Base-by-base conservation (phyloP, 2,113 vertebrate species). In the Empidonax alnorum region DNA sequence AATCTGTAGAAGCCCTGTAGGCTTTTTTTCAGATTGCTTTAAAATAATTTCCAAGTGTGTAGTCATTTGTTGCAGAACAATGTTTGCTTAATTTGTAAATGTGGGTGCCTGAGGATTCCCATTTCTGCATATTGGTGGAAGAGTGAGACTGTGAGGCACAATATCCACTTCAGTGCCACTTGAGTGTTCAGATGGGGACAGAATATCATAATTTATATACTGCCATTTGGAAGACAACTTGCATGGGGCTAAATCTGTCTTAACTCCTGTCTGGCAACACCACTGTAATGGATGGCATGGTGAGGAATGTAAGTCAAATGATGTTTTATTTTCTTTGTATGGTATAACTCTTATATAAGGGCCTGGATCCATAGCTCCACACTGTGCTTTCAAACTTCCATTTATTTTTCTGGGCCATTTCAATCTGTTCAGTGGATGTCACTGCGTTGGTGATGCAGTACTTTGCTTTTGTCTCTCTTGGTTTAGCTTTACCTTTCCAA, bases 21-120 rank as follows among this genome's bases (percentile, higher is more conserved):
- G 93, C 74, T 90, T 93, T 94, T 94, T 94, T 94, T 92, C 41
- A 53, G 66, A 96, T 85, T 87, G 95, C 67, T 96, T 93, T 95
- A 93, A 96, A 95, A 92, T 96, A 91, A 95, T 94, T 95, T 95
- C 87, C 41, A 46, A 87, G 80, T 52, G 35, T 55, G 62, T 79
- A 94, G 84, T 93, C 58, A 93, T 95, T 95, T 95, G 87, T 96
- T 95, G 95, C 58, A 66, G 91, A 94, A 69, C 67, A 95, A 84
- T 37, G 19, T 94, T 94, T 91, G 69, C 73, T 87, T 95, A 91
- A 96, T 95, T 97, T 93, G 83, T 89, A 94, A 85, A 83, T 76
- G 69, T 85, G 62, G 62, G 44, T 95, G 94, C 93, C 94, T 79
- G 49, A 96, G 94, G 95, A 93, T 93, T 94, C 87, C 53, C 53